Evolutionary conservation across 2,888 invertebrate genomes (phyloP).

Genomic region (Agrochola lychnidis): DNA sequence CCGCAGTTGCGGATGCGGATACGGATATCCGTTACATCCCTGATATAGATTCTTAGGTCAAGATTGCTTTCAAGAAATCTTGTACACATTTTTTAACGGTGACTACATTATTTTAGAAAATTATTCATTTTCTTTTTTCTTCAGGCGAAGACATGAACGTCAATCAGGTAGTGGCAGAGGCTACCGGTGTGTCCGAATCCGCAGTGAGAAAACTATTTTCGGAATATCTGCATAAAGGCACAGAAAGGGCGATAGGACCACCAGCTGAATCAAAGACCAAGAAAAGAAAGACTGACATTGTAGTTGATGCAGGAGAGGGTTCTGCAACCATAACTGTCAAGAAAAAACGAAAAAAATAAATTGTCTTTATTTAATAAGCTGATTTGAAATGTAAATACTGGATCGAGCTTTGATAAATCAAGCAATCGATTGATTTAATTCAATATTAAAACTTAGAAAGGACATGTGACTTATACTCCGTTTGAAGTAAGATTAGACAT

Average conservation of each 20-base stretch:
- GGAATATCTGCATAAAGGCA: not conserved
- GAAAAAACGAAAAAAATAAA: not conserved
- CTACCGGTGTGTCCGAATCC: slow-evolving; percentile 30
- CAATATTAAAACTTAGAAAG: not conserved
- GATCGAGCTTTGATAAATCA: not conserved
- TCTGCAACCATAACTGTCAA: not conserved
- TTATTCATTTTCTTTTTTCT: not conserved
- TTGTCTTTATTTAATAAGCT: not conserved
- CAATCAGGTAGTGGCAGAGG: slow-evolving; percentile 5
- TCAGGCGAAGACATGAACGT: slow-evolving; percentile 41
- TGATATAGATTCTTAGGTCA: no score
- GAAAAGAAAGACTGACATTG: slow-evolving; percentile 9
- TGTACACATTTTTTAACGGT: not conserved
- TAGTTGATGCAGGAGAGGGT: not conserved
- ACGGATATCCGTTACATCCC: no score
- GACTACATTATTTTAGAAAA: not conserved
- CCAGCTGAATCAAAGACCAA: not conserved
- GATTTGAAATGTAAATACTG: not conserved
- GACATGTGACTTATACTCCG: not conserved
- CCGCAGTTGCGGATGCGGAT: no score
- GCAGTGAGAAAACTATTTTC: not conserved
- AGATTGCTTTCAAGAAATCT: not conserved
- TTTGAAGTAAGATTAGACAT: no score
- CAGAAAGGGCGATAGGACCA: slow-evolving; percentile 9
- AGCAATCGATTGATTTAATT: not conserved